These are phyloP conservation scores for Hapalemur alaotrensis DNA, from an alignment of 2,797 vertebrate species.

Conservation along the genomic window DNA sequence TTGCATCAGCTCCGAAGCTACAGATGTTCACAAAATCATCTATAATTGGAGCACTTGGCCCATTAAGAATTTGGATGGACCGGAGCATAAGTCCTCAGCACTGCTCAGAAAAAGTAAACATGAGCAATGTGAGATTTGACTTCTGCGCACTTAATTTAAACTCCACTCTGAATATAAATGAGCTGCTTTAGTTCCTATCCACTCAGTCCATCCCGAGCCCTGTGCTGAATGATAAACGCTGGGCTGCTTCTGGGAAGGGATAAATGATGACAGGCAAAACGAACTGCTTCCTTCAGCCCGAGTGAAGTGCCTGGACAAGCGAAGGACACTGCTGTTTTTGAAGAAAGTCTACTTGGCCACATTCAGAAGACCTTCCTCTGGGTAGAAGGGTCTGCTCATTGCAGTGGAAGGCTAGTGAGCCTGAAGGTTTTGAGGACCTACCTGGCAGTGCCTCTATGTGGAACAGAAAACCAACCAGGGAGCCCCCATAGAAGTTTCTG, in stretches of 20 bases:
- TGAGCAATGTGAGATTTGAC: slow-evolving; percentile 21
- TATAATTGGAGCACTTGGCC: slow-evolving; percentile 60
- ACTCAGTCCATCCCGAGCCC: slow-evolving; percentile 47
- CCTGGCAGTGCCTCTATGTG: neutral
- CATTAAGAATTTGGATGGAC: slow-evolving; percentile 69
- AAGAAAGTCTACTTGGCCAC: neutral
- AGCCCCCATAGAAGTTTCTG: neutral
- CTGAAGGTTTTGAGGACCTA: neutral
- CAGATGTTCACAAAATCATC: fast-evolving
- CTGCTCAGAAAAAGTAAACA: slow-evolving; percentile 72
- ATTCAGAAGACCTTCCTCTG: neutral
- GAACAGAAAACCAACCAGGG: neutral
- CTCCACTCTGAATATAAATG: slow-evolving; percentile 67
- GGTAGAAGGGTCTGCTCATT: neutral
- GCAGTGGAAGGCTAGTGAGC: neutral
- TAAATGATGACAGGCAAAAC: slow-evolving; percentile 64
- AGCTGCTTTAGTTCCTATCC: slow-evolving; percentile 55
- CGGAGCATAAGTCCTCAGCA: slow-evolving; percentile 46
- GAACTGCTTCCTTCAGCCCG: slow-evolving; percentile 56
- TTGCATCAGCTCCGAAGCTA: neutral
- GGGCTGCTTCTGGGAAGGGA: slow-evolving; percentile 42
- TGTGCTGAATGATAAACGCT: slow-evolving; percentile 73
- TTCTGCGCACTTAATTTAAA: slow-evolving; percentile 70
- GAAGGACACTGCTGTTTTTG: slow-evolving; percentile 12
- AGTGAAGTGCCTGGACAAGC: slow-evolving; percentile 61